phyloP scores from a whole-genome alignment of 2,113 vertebrate genomes.

The Vicugna pacos region DNA sequence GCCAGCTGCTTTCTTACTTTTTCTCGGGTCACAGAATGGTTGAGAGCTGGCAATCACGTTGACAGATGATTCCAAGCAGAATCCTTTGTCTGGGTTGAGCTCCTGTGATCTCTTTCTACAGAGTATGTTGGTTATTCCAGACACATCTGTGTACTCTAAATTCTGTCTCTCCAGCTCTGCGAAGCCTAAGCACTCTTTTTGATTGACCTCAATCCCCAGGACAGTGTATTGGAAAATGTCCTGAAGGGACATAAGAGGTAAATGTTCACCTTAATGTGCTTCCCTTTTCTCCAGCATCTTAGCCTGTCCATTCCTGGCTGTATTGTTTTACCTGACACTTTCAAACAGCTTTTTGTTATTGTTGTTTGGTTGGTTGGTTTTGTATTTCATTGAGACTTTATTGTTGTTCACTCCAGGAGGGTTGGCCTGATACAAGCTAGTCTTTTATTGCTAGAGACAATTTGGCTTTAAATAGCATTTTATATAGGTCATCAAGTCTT shows the following conservation, averaged over 20 bases:
- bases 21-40: neutral
- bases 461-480: conserved; percentile 59
- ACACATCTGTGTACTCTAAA: neutral
- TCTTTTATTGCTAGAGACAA: neutral
- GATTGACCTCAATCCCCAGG: neutral
- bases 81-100: neutral
- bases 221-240: neutral
- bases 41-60: neutral
- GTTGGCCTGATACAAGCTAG: neutral
- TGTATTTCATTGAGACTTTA: conserved; percentile 30
- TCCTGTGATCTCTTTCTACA: neutral
- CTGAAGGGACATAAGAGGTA: neutral
- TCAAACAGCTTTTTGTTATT: neutral
- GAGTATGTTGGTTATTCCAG: neutral
- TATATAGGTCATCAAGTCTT: conserved; percentile 8
- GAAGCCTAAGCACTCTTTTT: neutral
- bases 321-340: neutral
- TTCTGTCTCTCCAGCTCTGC: neutral
- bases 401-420: neutral
- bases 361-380: neutral
- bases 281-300: neutral
- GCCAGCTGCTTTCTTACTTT: neutral
- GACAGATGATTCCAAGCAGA: neutral
- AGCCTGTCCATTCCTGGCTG: neutral
- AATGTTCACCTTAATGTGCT: neutral